Evolutionary conservation across 2,113 vertebrate genomes (phyloP).

Genomic region (Dasyurus viverrinus): DNA sequence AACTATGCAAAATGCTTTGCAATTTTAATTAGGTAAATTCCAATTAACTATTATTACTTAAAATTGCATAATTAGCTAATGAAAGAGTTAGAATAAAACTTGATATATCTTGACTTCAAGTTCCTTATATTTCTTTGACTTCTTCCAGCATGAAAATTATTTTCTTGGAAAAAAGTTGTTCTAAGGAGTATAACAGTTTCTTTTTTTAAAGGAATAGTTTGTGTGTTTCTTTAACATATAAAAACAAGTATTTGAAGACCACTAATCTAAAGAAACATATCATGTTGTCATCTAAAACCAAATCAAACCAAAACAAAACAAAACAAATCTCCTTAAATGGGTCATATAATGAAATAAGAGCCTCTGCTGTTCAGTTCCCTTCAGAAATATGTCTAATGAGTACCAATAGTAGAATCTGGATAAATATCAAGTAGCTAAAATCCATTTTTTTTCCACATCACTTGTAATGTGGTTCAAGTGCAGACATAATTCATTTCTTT

Average conservation of each 20-base stretch:
- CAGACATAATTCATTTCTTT: conserved; percentile 44
- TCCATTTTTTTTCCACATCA: conserved; percentile 49
- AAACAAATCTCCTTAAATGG: background rate
- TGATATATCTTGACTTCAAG: background rate
- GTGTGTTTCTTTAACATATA: background rate
- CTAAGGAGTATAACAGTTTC: background rate
- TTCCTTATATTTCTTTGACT: background rate
- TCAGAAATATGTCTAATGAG: conserved; percentile 37
- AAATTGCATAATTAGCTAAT: background rate
- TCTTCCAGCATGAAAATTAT: background rate
- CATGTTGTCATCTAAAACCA: background rate
- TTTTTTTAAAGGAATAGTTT: background rate
- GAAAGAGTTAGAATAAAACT: background rate
- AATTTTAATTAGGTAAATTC: background rate
- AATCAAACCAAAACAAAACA: background rate
- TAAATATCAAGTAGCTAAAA: conserved; percentile 35
- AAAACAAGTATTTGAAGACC: background rate
- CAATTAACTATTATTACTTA: background rate
- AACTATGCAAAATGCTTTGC: background rate
- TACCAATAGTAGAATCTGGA: conserved; percentile 46
- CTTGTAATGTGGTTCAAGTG: conserved; percentile 10
- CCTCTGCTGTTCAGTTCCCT: background rate
- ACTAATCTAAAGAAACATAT: background rate
- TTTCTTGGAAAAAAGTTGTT: background rate
- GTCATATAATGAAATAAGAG: background rate